Percentiles rank a stretch among this genome's conserved stretches.
These are phyloP conservation scores for Drosophila santomea DNA, from an alignment of 1,140 invertebrate species.

Conservation along the genomic window DNA sequence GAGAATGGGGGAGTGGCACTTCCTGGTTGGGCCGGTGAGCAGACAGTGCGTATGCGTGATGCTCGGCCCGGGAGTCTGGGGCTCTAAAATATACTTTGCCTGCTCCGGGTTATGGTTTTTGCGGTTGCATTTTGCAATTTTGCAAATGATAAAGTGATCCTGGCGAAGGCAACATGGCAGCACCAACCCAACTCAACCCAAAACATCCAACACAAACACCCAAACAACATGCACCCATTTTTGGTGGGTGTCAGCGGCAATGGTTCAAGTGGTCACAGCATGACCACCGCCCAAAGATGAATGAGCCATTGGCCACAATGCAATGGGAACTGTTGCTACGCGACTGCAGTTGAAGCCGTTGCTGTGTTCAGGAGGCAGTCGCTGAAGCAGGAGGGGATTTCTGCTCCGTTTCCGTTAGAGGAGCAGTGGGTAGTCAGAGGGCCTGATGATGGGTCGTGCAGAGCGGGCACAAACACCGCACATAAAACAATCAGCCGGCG, in stretches of 20 bases:
- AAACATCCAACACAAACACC: background rate
- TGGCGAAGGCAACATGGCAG: slow-evolving; percentile 35
- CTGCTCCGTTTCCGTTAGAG: slow-evolving; percentile 7
- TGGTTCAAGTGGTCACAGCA: slow-evolving; percentile 74
- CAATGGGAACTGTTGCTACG: slow-evolving; percentile 58
- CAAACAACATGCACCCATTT: background rate
- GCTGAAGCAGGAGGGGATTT: background rate
- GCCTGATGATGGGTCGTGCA: no score
- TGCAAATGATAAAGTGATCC: slow-evolving; percentile 80
- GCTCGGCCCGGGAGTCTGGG: slow-evolving; percentile 30
- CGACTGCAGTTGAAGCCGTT: slow-evolving; percentile 44
- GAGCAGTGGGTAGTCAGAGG: background rate
- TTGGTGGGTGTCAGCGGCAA: slow-evolving; percentile 58
- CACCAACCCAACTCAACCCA: background rate
- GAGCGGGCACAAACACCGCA: slow-evolving; percentile 61
- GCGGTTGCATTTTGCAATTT: slow-evolving; percentile 81
- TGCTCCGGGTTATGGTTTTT: slow-evolving; percentile 77
- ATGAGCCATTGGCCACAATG: slow-evolving; percentile 68
- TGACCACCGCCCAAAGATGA: slow-evolving; percentile 72
- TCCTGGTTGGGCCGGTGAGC: slow-evolving; percentile 54
- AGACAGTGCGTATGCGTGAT: slow-evolving; percentile 71
- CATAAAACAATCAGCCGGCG: slow-evolving; percentile 76
- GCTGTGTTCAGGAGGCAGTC: background rate
- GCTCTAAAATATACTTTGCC: slow-evolving; percentile 76
- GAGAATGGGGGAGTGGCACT: slow-evolving; percentile 15